These are phyloP conservation scores for Helicoverpa zea DNA, from an alignment of 1,140 invertebrate genomes.

Conservation along the genomic window DNA sequence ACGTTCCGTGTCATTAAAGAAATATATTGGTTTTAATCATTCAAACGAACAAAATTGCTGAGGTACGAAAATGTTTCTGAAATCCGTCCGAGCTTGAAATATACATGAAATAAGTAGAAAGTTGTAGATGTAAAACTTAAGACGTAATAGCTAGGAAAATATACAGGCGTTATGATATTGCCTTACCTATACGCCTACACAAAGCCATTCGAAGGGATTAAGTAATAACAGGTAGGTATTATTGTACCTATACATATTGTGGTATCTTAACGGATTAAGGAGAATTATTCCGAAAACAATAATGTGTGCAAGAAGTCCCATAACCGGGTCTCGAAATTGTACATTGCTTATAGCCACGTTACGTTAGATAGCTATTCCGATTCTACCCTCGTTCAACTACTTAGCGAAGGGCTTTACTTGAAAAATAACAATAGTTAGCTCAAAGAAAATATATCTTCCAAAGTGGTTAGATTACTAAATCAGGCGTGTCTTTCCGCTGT, in stretches of 20 bases:
- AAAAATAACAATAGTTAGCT: slow-evolving; percentile 41
- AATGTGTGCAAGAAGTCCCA: slow-evolving; percentile 5
- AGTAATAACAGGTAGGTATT: neutral
- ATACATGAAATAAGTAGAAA: too few relatives aligned
- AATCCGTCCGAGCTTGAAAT: too few relatives aligned
- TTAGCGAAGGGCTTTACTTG: slow-evolving; percentile 33
- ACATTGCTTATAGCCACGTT: slow-evolving; percentile 5
- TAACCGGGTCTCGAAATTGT: slow-evolving; percentile 21
- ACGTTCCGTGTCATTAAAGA: neutral
- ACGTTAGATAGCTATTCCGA: slow-evolving; percentile 39
- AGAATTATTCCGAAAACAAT: slow-evolving; percentile 23
- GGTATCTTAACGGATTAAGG: slow-evolving; percentile 26
- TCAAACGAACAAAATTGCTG: too few relatives aligned
- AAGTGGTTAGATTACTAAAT: slow-evolving; percentile 18
- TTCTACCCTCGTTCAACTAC: slow-evolving; percentile 27
- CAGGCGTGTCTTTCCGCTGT: slow-evolving; percentile 1
- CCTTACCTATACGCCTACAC: neutral
- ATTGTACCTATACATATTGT: slow-evolving; percentile 2
- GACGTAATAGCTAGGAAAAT: neutral
- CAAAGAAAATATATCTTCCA: slow-evolving; percentile 34
- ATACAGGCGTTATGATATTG: neutral
- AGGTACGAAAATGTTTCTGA: too few relatives aligned
- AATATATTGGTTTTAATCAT: neutral
- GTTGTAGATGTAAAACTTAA: neutral
- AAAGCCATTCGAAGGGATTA: slow-evolving; percentile 5